Conservation (phyloP, 2,113 vertebrate species). For the Marmota monax region DNA sequence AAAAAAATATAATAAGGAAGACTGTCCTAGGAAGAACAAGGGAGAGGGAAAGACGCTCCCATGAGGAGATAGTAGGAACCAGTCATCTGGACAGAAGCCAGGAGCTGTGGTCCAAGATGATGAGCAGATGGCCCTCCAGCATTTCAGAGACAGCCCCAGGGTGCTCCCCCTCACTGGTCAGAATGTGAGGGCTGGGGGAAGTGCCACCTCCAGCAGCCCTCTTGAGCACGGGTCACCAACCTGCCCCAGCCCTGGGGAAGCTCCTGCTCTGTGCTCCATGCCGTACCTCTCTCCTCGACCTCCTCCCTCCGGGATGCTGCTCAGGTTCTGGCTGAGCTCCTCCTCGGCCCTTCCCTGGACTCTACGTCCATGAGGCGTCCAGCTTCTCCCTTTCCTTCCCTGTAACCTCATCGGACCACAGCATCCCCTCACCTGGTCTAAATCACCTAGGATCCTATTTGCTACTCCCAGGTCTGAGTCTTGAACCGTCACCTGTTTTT, state of each 20-base stretch:
- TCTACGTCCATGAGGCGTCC: not conserved
- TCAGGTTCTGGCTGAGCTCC: not conserved
- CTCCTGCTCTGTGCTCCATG: too few relatives aligned
- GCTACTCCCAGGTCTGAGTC: not conserved
- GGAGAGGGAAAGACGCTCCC: not conserved
- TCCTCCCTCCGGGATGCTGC: not conserved
- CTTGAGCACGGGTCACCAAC: fast-evolving
- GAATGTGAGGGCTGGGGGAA: too few relatives aligned
- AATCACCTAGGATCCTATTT: not conserved
- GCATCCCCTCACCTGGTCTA: not conserved
- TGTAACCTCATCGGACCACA: too few relatives aligned
- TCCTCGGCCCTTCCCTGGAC: not conserved
- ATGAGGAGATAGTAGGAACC: not conserved
- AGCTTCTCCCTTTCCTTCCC: not conserved
- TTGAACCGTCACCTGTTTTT: not conserved
- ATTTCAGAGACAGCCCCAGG: not conserved
- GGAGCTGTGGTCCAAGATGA: not conserved
- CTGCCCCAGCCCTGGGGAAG: not conserved
- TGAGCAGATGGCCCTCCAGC: too few relatives aligned
- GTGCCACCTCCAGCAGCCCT: too few relatives aligned
- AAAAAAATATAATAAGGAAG: not conserved
- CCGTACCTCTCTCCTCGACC: too few relatives aligned
- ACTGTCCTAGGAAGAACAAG: not conserved
- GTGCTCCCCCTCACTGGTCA: not conserved
- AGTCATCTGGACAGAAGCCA: not conserved